A percentile compares a stretch with the other conserved stretches of the same genome.
Evolutionary conservation across 1,140 invertebrate genomes (phyloP).

Genomic region (Eubasilissa regina): DNA sequence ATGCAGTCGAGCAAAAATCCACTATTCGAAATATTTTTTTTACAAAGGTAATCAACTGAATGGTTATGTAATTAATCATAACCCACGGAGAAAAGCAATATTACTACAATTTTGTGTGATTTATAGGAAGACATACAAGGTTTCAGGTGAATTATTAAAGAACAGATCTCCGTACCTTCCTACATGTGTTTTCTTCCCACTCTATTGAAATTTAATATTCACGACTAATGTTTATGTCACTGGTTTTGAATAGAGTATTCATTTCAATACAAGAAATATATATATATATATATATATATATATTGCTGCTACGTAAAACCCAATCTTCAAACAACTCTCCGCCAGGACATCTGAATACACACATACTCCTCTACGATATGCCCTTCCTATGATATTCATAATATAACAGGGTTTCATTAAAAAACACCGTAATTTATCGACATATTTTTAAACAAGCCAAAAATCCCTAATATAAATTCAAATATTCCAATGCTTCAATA

Average conservation of each 20-base stretch:
- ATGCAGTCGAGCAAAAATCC: no score
- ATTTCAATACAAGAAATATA: slow-evolving; percentile 51
- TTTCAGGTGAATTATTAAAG: slow-evolving; percentile 2
- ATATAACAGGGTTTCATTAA: slow-evolving; percentile 50
- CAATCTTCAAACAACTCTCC: slow-evolving; percentile 53
- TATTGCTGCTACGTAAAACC: slow-evolving; percentile 53
- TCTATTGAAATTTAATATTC: slow-evolving; percentile 17
- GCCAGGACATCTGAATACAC: slow-evolving; percentile 56
- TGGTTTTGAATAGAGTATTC: slow-evolving; percentile 52
- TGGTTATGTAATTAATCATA: no score
- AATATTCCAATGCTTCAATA: no score
- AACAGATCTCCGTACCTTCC: slow-evolving; percentile 17
- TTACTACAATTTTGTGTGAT: slow-evolving; percentile 20
- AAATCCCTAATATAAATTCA: not conserved
- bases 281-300: no score
- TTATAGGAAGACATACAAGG: slow-evolving; percentile 3
- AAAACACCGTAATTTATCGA: slow-evolving; percentile 38
- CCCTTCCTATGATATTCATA: slow-evolving; percentile 48
- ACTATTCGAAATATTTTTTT: no score
- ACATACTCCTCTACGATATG: slow-evolving; percentile 54
- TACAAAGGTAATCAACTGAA: no score
- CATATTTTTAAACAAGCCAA: slow-evolving; percentile 6
- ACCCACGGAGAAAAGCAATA: no score
- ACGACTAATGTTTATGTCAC: slow-evolving; percentile 46
- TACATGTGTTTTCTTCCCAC: slow-evolving; percentile 22